phyloP scores from a whole-genome alignment of 2,888 invertebrate genomes.

The Dolichomitus sp. region DNA sequence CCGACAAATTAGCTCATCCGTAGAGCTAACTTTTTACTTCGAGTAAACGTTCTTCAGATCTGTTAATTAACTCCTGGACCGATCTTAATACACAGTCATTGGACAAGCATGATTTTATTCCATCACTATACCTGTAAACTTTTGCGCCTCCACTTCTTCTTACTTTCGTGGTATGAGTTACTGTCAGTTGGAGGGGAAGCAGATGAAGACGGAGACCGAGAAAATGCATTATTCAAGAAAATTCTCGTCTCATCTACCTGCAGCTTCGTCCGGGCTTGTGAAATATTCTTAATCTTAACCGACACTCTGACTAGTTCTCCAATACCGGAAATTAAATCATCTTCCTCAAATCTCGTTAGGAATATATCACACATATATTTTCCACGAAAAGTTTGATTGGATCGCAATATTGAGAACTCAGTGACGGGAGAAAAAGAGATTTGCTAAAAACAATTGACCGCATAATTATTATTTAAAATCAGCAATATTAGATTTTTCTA shows the following conservation, averaged over 20 bases:
- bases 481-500: too few species aligned
- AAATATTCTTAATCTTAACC: neutral
- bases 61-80: too few species aligned
- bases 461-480: too few species aligned
- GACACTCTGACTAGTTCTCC: neutral
- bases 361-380: too few species aligned
- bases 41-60: too few species aligned
- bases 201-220: constrained; percentile 24
- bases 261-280: constrained; percentile 2
- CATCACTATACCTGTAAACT: neutral
- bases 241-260: constrained; percentile 23
- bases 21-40: neutral
- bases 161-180: constrained; percentile 18
- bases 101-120: neutral
- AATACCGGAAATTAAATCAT: constrained; percentile 24
- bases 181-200: constrained; percentile 15
- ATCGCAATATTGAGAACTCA: too few species aligned
- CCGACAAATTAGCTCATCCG: too few species aligned
- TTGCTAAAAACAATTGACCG: too few species aligned
- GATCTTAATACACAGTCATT: neutral
- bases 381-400: too few species aligned
- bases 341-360: constrained; percentile 8
- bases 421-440: too few species aligned
- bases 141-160: constrained; percentile 4
- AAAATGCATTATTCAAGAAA: constrained; percentile 57